Evolutionary conservation across 2,113 vertebrate species (phyloP), one percentile per base, ranked within the genome.

Genomic region (Chionis minor): DNA sequence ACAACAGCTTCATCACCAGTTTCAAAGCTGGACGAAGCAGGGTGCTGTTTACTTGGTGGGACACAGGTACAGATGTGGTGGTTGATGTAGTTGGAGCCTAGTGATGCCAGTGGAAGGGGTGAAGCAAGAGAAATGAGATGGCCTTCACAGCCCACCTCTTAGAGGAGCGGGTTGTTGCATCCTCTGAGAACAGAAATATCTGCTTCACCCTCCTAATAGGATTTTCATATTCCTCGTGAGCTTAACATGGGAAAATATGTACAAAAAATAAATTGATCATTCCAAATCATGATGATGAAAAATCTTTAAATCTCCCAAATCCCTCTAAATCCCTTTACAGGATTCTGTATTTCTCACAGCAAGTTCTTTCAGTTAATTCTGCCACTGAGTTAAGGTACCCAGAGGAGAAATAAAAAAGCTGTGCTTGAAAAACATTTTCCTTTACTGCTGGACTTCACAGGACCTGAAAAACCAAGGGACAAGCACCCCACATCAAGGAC

Each of bases 301-400:
- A 94, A 84, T 87, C 94, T 96, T 86, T 88, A 94, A 96, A 95
- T 90, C 95, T 94, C 79, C 47, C 72, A 94, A 94, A 93, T 94
- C 92, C 87, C 42, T 90, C 52, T 88, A 94, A 97, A 95, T 95
- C 95, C 59, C 62, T 94, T 97, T 81, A 96, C 65, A 80, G 75
- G 91, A 93, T 86, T 93, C 79, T 79, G 42, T 75, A 90, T 91
- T 95, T 95, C 92, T 92, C 95, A 86, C 92, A 95, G 85, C 67
- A 93, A 89, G 85, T 90, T 96, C 62, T 70, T 87, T 93, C 9
- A 2, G 75, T 95, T 95, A 81, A 86, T 95, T 94, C 65, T 86
- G 72, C 61, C 56, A 61, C 74, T 92, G 84, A 92, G 35, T 90
- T 95, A 95, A 94, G 88, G 88, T 88, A 82, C 74, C 69, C 88